These are phyloP conservation scores for Neotragus pygmaeus DNA, from an alignment of 2,113 vertebrate species.

Conservation along the genomic window DNA sequence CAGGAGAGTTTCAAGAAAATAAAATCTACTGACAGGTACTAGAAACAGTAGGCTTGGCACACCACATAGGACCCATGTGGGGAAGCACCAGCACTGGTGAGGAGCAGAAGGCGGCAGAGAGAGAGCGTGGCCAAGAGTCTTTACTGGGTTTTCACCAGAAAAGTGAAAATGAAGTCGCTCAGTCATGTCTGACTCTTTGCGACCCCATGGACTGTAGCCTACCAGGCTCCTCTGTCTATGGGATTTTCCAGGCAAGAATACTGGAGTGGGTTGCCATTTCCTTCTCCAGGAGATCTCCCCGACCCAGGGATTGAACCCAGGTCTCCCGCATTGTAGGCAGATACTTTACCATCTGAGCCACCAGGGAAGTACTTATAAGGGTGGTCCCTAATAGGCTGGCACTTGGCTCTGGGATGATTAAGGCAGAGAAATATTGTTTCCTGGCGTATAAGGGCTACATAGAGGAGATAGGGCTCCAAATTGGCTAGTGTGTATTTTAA, in stretches of 20 bases:
- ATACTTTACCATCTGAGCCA: not conserved
- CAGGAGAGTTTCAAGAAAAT: not conserved
- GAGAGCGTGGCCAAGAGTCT: not conserved
- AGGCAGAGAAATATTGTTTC: not conserved
- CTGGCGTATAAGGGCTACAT: not conserved
- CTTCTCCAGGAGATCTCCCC: not conserved
- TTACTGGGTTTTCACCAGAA: not conserved
- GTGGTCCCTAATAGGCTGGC: not conserved
- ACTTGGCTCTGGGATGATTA: not conserved
- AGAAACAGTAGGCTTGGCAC: not conserved
- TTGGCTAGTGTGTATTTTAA: not conserved
- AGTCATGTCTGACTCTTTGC: not conserved
- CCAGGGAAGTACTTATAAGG: not conserved
- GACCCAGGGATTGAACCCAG: not conserved
- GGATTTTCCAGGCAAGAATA: not conserved
- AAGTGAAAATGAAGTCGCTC: not conserved
- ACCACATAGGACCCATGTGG: not conserved
- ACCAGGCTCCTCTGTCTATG: not conserved
- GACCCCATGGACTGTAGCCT: not conserved
- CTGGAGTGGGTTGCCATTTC: not conserved
- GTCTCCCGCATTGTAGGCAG: not conserved
- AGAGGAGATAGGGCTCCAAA: not conserved
- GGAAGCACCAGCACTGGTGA: not conserved
- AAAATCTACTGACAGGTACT: not conserved
- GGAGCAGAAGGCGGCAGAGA: not conserved